Evolutionary conservation across 2,797 vertebrate genomes (phyloP), one percentile per base, ranked within the genome.

Genomic region (Scolopax bukidnonensis): DNA sequence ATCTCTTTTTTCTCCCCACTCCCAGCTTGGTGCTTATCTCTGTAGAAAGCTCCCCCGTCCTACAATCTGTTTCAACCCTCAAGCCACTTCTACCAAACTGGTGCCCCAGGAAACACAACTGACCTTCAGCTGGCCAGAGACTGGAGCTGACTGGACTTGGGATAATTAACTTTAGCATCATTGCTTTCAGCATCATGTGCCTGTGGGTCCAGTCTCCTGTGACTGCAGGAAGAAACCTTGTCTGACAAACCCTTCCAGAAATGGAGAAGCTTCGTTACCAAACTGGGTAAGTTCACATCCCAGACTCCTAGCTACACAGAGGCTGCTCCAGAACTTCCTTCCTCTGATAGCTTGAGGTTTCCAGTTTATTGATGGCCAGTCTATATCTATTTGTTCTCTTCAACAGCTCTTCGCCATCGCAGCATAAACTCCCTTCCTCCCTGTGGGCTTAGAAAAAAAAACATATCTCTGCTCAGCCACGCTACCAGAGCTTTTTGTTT

Each of bases 341-440:
- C 84, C 67, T 40, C 23, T 16, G 32, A 30, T 6, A 65, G 84
- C 70, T 36, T 38, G 56, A 91, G 75, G 56, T 74, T 94, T 93
- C 84, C 47, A 17, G 6, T 43, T 85, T 93, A 80, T 63, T 89
- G 79, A 85, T 92, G 82, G 75, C 71, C 70, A 61, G 17, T 68
- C 68, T 74, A 1, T 8, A 69, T 11, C 75, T 51, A 85, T 95
- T 87, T 85, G 60, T 91, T 70, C 84, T 92, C 82, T 84, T 85
- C 88, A 78, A 78, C 80, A 77, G 75, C 92, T 79, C 84, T 81
- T 95, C 2, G 1, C 60, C 48, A 41, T 51, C 3, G 0, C 80
- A 93, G 90, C 76, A 75, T 40, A 33, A 94, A 75, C 88, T 90
- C 51, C 43, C 59, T 79, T 79, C 73, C 61, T 95, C 83, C 88